phyloP scores from a whole-genome alignment of 2,888 invertebrate species.

The Smittia sp. region DNA sequence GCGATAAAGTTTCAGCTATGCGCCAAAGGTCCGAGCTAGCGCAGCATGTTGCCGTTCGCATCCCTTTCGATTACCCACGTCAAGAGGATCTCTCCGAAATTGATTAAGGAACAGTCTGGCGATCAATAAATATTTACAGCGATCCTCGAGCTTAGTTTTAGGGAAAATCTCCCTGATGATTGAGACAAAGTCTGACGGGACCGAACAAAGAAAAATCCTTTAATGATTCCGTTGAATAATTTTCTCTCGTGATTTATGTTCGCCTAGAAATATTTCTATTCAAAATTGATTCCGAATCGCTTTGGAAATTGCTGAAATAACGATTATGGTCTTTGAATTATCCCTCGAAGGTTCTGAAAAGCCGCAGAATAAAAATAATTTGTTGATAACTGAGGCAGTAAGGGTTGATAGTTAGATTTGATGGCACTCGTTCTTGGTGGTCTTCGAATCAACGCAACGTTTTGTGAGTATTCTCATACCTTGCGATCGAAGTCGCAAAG shows the following conservation, averaged over 20 bases:
- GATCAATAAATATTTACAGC: not conserved
- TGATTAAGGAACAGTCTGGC: not conserved
- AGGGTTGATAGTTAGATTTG: too few species aligned
- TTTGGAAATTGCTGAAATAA: not conserved
- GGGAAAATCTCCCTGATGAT: not conserved
- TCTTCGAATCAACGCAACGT: too few species aligned
- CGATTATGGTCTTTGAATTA: not conserved
- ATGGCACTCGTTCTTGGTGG: too few species aligned
- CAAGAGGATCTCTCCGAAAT: not conserved
- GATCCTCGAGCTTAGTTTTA: not conserved
- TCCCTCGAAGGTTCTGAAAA: not conserved
- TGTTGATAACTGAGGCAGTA: too few species aligned
- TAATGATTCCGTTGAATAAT: conserved; percentile 1
- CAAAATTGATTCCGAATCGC: not conserved
- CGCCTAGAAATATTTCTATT: not conserved
- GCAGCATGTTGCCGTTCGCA: not conserved
- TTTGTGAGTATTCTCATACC: too few species aligned
- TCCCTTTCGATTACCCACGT: not conserved
- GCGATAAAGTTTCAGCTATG: not conserved
- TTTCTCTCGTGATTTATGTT: conserved; percentile 1
- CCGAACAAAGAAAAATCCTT: not conserved
- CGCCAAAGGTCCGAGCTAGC: not conserved
- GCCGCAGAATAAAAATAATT: not conserved
- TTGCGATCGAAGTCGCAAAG: too few species aligned
- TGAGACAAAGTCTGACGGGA: not conserved